phyloP scores from a whole-genome alignment of 37 sponge, comb jelly and placozoan genomes.

The Mnemiopsis leidyi region DNA sequence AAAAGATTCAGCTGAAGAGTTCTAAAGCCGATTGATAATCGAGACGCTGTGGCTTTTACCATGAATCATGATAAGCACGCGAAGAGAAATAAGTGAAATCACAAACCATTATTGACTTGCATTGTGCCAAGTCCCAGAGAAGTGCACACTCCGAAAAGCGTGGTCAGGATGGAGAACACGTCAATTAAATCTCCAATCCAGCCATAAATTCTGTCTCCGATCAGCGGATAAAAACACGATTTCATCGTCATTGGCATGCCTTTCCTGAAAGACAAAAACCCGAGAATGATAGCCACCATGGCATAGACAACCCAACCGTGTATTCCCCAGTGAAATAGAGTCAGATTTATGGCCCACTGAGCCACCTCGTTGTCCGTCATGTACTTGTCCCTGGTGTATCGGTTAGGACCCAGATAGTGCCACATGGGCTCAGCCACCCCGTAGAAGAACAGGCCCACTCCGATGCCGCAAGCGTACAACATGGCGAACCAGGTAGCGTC shows the following conservation, averaged over 20 bases:
- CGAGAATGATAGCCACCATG: conserved; percentile 35
- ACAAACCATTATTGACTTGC: conserved; percentile 24
- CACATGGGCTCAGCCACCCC: conserved; percentile 59
- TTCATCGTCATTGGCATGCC: conserved; percentile 57
- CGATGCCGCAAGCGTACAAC: conserved; percentile 53
- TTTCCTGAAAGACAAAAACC: conserved; percentile 51
- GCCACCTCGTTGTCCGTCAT: conserved; percentile 59
- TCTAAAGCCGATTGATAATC: too few relatives aligned
- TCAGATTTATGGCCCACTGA: conserved; percentile 56
- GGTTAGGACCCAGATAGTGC: conserved; percentile 37
- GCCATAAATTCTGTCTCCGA: conserved; percentile 20
- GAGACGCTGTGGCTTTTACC: too few relatives aligned
- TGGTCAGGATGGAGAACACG: conserved; percentile 40
- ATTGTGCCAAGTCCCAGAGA: conserved; percentile 15
- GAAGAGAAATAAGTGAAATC: too few relatives aligned
- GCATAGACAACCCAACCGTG: conserved; percentile 64
- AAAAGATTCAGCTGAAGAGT: too few relatives aligned
- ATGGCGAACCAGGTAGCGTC: conserved; percentile 54
- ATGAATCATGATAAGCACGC: too few relatives aligned
- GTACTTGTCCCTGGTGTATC: conserved; percentile 49
- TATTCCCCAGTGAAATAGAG: conserved; percentile 42
- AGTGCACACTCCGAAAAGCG: conserved; percentile 52
- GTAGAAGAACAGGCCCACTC: conserved; percentile 58
- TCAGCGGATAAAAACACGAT: conserved; percentile 60
- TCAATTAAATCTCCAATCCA: conserved; percentile 24